These are phyloP conservation scores for Eudasyphora cyanicolor DNA, from an alignment of 2,888 invertebrate genomes.

Conservation along the genomic window DNA sequence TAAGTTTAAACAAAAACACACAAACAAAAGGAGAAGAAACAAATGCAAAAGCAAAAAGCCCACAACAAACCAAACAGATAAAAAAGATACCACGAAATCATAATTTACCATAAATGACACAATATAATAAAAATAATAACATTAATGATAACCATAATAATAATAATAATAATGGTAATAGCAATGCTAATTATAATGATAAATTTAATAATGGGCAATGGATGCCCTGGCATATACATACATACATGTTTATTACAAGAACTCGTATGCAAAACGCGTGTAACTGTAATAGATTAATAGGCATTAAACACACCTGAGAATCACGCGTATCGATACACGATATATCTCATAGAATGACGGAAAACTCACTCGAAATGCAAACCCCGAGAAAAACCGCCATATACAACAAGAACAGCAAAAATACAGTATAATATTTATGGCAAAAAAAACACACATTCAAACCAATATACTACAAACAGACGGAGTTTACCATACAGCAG, in stretches of 20 bases:
- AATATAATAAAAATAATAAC: slow-evolving; percentile 21
- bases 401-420: not conserved
- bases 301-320: slow-evolving; percentile 38
- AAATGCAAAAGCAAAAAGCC: not conserved
- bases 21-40: not conserved
- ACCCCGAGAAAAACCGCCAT: not conserved
- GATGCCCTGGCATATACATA: not conserved
- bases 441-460: not conserved
- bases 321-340: not conserved
- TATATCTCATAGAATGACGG: not conserved
- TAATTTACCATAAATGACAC: not conserved
- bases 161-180: not conserved
- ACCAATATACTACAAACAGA: not conserved
- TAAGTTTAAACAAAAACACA: too few species aligned
- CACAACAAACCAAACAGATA: not conserved
- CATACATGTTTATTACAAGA: too few species aligned
- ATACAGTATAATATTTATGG: not conserved
- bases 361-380: slow-evolving; percentile 1
- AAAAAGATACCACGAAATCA: slow-evolving; percentile 13
- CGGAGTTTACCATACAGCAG: too few species aligned
- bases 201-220: slow-evolving; percentile 14
- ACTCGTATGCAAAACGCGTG: too few species aligned
- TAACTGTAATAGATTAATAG: slow-evolving; percentile 54
- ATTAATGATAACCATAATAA: not conserved
- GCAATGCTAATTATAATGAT: slow-evolving; percentile 6